Conservation (phyloP, 2,797 vertebrate species). For the Poliocrania exsul region DNA sequence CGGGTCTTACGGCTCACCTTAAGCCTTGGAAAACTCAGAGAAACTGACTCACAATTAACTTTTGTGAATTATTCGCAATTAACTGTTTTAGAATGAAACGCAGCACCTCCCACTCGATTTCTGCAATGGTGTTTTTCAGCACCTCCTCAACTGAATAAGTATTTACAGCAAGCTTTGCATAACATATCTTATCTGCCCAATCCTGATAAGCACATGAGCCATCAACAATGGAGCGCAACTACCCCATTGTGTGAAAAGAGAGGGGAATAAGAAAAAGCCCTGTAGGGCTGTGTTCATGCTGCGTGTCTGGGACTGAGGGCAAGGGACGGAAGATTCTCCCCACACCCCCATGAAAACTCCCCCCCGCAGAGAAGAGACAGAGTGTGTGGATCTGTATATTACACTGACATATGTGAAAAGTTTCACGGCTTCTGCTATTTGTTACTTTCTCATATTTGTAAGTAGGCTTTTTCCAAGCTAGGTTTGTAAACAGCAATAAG, state of each 20-base stretch:
- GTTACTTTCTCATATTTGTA: background rate
- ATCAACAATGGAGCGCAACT: background rate
- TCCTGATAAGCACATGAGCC: background rate
- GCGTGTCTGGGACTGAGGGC: background rate
- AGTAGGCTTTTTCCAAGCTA: background rate
- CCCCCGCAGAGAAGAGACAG: background rate
- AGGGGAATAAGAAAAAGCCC: background rate
- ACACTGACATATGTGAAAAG: background rate
- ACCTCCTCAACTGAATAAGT: background rate
- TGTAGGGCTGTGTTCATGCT: background rate
- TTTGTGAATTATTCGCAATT: background rate
- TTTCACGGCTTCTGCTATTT: background rate
- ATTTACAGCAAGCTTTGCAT: background rate
- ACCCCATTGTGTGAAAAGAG: background rate
- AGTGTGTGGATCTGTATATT: background rate
- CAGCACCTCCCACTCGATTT: background rate
- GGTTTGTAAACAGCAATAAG: background rate
- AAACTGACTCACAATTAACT: background rate
- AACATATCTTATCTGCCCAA: background rate
- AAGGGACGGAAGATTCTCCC: background rate
- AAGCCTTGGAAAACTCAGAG: background rate
- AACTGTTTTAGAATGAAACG: background rate
- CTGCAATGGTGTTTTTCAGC: background rate
- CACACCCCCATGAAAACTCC: background rate
- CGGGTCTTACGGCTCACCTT: background rate